Conservation (phyloP, 2,113 vertebrate species). For the Bothrops jararaca region DNA sequence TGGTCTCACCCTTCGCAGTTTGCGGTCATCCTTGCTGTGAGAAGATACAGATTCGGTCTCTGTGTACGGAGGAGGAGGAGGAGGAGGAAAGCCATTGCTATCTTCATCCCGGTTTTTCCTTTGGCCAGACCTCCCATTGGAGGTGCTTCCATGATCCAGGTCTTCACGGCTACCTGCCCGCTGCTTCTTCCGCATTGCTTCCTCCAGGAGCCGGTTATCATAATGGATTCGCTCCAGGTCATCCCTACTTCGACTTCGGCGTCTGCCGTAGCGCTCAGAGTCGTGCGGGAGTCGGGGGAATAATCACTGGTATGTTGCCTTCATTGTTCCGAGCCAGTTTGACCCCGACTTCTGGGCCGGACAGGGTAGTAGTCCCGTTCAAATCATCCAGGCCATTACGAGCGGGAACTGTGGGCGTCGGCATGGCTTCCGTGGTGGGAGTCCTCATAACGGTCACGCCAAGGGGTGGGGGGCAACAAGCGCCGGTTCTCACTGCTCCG, state of each 20-base stretch:
- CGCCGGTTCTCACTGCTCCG: constrained; percentile 78
- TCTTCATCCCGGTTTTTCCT: constrained; percentile 44
- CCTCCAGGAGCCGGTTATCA: constrained; percentile 78
- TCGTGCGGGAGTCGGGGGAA: constrained; percentile 60
- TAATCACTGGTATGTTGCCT: constrained; percentile 64
- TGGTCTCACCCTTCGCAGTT: constrained; percentile 76
- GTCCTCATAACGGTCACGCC: constrained; percentile 50
- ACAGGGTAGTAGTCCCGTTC: constrained; percentile 57
- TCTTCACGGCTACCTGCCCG: constrained; percentile 71
- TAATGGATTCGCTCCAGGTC: constrained; percentile 74
- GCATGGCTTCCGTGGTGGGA: constrained; percentile 18
- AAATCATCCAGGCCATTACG: constrained; percentile 82
- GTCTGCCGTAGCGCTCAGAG: constrained; percentile 49
- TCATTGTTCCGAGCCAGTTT: constrained; percentile 61
- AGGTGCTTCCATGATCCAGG: constrained; percentile 68
- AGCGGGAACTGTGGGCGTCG: constrained; percentile 72
- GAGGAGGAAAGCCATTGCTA: constrained; percentile 60
- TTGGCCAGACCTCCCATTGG: constrained; percentile 61
- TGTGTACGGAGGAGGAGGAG: constrained; percentile 63
- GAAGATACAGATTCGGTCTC: constrained; percentile 81
- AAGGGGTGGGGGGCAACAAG: constrained; percentile 40
- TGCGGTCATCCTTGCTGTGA: constrained; percentile 65
- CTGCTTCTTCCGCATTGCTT: constrained; percentile 80
- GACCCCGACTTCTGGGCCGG: constrained; percentile 45
- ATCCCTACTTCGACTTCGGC: constrained; percentile 81